These are phyloP conservation scores for Perizoma affinitatum DNA, from an alignment of 2,888 invertebrate species.

Conservation along the genomic window DNA sequence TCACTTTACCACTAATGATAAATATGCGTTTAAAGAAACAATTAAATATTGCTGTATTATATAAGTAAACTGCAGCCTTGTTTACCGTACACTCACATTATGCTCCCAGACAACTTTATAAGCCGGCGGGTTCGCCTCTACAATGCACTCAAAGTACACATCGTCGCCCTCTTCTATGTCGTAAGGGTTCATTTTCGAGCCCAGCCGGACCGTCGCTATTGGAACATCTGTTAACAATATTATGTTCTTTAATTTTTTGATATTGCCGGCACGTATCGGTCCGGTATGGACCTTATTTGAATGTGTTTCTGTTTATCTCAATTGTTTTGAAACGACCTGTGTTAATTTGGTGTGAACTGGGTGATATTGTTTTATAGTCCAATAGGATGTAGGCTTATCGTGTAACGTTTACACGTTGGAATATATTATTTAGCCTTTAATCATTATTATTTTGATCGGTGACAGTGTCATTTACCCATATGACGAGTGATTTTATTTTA, in stretches of 20 bases:
- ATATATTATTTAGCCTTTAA: too few species aligned
- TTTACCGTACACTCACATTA: conserved; percentile 66
- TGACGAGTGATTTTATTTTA: too few species aligned
- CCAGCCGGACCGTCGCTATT: conserved; percentile 59
- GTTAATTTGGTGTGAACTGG: background rate
- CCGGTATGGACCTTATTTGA: conserved; percentile 10
- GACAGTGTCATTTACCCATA: too few species aligned
- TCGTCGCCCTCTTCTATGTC: conserved; percentile 81
- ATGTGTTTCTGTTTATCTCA: conserved; percentile 16
- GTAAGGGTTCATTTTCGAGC: conserved; percentile 74
- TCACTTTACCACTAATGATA: too few species aligned
- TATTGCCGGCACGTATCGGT: conserved; percentile 14
- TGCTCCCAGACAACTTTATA: conserved; percentile 83
- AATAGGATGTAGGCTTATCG: too few species aligned
- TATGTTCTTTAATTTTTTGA: conserved; percentile 13
- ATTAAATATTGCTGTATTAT: too few species aligned
- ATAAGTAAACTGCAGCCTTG: background rate
- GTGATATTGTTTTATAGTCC: too few species aligned
- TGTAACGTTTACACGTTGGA: too few species aligned
- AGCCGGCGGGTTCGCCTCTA: conserved; percentile 77
- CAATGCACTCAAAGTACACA: conserved; percentile 78
- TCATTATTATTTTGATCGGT: too few species aligned
- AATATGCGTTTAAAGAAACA: too few species aligned
- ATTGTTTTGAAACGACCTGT: conserved; percentile 1
- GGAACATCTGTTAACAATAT: conserved; percentile 63